Percentiles rank a stretch among this genome's conserved stretches.
Evolutionary conservation across 30 jellyfish, hydroid and myxozoan genomes (phyloP).

Genomic region (Hydra vulgaris): DNA sequence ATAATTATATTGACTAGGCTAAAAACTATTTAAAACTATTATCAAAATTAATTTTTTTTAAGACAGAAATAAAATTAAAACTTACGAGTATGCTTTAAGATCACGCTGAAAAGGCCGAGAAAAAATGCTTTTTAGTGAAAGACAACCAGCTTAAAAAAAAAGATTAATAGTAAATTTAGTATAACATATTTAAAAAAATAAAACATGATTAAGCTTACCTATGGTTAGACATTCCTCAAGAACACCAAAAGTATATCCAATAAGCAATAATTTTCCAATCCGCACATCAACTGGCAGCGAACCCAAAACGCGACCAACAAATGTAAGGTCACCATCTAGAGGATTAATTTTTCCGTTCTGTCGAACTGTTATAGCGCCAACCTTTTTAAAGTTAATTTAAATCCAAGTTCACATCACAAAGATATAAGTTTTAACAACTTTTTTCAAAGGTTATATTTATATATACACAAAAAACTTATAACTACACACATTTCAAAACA

Average conservation of each 20-base stretch:
- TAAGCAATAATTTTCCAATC: constrained; percentile 61
- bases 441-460: too few species aligned
- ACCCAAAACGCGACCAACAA: constrained; percentile 82
- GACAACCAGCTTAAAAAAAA: constrained; percentile 53
- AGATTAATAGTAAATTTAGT: neutral
- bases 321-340: constrained; percentile 85
- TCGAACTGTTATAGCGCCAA: constrained; percentile 89
- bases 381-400: constrained; percentile 19
- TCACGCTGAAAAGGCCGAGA: constrained; percentile 74
- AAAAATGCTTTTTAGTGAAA: constrained; percentile 70
- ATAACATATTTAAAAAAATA: neutral
- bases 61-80: neutral
- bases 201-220: constrained; percentile 27
- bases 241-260: constrained; percentile 80
- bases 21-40: too few species aligned
- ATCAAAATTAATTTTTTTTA: neutral
- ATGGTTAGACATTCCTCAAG: constrained; percentile 80
- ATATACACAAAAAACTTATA: too few species aligned
- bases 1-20: too few species aligned
- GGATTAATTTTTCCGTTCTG: constrained; percentile 70
- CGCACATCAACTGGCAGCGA: constrained; percentile 84
- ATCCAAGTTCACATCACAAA: neutral
- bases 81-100: constrained; percentile 64
- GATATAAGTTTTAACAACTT: too few species aligned
- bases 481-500: too few species aligned